Evolutionary conservation across 2,888 invertebrate genomes (phyloP), one percentile per base, ranked within the genome.

Genomic region (Ormyrus labotus): DNA sequence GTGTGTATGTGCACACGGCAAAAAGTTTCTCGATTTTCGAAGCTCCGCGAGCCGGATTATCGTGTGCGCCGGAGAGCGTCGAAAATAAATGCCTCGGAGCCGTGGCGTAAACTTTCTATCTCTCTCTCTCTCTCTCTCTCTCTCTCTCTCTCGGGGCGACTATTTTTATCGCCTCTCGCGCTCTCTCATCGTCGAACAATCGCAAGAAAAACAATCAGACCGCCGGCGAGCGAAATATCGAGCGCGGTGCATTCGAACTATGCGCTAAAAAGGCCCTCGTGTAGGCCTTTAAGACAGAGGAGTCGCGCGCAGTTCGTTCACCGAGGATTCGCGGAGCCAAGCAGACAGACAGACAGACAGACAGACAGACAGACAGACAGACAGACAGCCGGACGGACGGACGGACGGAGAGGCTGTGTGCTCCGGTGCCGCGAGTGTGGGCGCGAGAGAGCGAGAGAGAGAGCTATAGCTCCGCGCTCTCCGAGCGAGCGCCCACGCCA

Each of bases 401-500:
- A 50, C 76, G 34, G 68, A 51, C 19, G 19, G 57, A 51, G 13
- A 53, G 51, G 60, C 60, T 19, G 50, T 19, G 19, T 19, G 19
- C 19, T 19, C 1, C 19, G 19, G 19, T 19, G 19, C 19, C 19
- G 19, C 19, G 19, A 19, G 19, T 19, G 19, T 19, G 19, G 19
- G 19, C 19, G 19, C 19, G 19, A 19, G 19, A 19, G 19, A 19
- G 19, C 1, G 19, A 19, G 19, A 19, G 19, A 19, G 19, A 0
- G 19, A 19, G 19, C 19, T 19, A 19, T 19, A 19, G 48, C 60
- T 45, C 70, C 53, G 51, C 53, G 10, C 68, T 9, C 57, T 48
- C 47, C 19, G 19, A 19, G 19, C 19, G 19, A 19, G 65, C 87
- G 86, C 87, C 87, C 86, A 88, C 88, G 86, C 85, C 75, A 80